A percentile compares a stretch with the other conserved stretches of the same genome.
These are phyloP conservation scores for Oceanites oceanicus DNA, from an alignment of 2,113 vertebrate genomes.

Conservation along the genomic window DNA sequence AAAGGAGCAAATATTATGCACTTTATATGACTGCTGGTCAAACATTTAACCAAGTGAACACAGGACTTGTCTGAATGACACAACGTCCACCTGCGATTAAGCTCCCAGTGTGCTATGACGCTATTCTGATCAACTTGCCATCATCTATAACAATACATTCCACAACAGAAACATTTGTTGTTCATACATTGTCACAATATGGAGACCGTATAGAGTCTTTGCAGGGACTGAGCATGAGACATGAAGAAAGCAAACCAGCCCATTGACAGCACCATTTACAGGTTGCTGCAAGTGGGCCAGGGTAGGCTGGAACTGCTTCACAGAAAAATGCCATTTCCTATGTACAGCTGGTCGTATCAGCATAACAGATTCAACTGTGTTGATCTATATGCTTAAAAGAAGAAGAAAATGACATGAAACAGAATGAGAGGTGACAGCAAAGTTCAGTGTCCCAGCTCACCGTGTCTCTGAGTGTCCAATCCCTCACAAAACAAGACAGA, in stretches of 20 bases:
- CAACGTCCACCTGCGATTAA: neutral
- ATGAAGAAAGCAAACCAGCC: neutral
- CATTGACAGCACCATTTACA: neutral
- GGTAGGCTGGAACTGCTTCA: neutral
- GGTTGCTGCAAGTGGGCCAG: neutral
- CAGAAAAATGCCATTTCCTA: neutral
- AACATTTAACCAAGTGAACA: neutral
- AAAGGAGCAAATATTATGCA: neutral
- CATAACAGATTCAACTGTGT: neutral
- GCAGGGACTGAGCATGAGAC: neutral
- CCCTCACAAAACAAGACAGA: neutral
- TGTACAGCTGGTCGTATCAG: neutral
- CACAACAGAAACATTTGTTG: neutral
- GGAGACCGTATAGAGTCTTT: neutral
- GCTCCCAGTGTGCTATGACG: neutral
- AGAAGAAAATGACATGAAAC: neutral
- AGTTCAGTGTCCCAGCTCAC: neutral
- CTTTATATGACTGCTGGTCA: neutral
- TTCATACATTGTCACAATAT: rapidly evolving
- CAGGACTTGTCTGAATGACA: neutral
- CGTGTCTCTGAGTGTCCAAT: rapidly evolving
- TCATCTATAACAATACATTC: neutral
- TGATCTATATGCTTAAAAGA: neutral
- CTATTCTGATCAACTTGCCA: neutral
- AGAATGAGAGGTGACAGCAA: neutral